Base-by-base conservation (phyloP, 2,797 vertebrate genomes). In the Champsocephalus esox region DNA sequence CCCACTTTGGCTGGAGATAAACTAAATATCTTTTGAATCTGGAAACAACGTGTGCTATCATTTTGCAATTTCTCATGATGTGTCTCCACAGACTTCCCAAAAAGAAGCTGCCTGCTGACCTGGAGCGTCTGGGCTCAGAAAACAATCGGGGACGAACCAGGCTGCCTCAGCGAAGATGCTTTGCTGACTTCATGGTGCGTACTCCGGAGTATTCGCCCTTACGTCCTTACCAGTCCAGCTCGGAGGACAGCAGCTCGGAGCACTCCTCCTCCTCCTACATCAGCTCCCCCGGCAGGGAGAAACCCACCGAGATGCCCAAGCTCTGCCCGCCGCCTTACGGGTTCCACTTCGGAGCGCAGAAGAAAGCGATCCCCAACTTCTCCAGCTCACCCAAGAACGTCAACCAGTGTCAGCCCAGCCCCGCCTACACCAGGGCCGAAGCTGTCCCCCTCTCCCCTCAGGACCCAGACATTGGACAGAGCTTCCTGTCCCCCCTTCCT, bases 221-320 rank as follows among this genome's bases (percentile, higher is more conserved):
- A 28, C 88, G 87, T 0, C 86, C 90, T 52, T 96, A 94, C 83
- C 95, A 94, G 87, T 96, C 95, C 64, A 94, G 95, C 87, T 96
- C 96, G 0, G 96, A 97, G 76, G 96, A 97, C 92, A 97, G 96
- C 87, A 95, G 94, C 87, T 97, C 96, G 0, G 96, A 97, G 59
- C 93, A 95, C 77, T 97, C 96, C 1, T 95, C 95, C 75, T 91
- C 95, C 72, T 96, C 96, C 4, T 94, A 94, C 19, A 87, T 95
- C 61, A 91, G 95, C 58, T 96, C 95, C 0, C 93, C 93, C 11
- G 81, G 92, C 80, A 86, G 82, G 24, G 91, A 94, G 1, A 67
- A 32, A n/a, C 89, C 91, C 48, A 81, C 87, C 0, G 94, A 95
- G 64, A 74, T 89, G 54, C 87, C 91, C 19, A 95, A 93, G 86